These are phyloP conservation scores for Atlantisia rogersi DNA, from an alignment of 2,113 vertebrate species.

Conservation along the genomic window DNA sequence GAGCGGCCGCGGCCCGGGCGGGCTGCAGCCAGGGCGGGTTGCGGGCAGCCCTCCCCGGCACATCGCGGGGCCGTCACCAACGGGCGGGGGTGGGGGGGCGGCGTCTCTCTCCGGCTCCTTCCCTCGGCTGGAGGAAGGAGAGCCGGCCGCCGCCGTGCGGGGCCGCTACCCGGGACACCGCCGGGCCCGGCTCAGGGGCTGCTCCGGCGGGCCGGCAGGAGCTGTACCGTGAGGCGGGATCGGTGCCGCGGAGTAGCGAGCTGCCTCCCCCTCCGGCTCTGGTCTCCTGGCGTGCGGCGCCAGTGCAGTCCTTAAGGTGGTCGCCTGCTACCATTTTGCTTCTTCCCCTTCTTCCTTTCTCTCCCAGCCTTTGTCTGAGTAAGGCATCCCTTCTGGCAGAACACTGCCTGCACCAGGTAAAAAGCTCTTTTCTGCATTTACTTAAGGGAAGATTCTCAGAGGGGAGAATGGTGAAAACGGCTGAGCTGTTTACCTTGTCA, in stretches of 20 bases:
- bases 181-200: neutral
- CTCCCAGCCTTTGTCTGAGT: constrained; percentile 27
- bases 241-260: constrained; percentile 52
- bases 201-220: neutral
- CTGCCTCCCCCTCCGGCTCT: constrained; percentile 52
- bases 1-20: neutral
- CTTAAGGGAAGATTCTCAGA: neutral
- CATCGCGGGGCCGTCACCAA: neutral
- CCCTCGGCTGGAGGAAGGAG: neutral
- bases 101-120: neutral
- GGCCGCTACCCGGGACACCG: neutral
- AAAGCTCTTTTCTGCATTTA: neutral
- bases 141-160: neutral
- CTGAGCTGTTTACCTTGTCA: neutral
- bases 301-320: constrained; percentile 13
- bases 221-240: constrained; percentile 28
- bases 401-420: constrained; percentile 9
- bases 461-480: neutral
- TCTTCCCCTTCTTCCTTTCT: neutral
- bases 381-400: constrained; percentile 56
- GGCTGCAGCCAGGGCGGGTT: neutral
- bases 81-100: too few species aligned
- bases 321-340: constrained; percentile 38
- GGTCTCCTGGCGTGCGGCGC: constrained; percentile 57
- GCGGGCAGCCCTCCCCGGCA: neutral